Base-by-base conservation (phyloP, 2,888 invertebrate species). In the Tachina lurida region DNA sequence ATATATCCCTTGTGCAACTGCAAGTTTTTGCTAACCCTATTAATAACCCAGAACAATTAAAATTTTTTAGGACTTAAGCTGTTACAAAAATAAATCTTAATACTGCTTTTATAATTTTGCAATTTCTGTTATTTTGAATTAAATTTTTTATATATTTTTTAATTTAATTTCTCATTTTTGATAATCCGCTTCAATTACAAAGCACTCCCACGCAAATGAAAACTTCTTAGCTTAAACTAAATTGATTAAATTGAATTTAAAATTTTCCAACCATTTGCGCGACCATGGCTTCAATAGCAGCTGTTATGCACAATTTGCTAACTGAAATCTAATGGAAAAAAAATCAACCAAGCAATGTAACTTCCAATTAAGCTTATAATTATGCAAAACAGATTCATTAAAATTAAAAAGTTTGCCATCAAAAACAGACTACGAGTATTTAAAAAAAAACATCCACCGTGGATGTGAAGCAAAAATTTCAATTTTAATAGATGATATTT, bases 321-420 rank as follows among this genome's bases (percentile, higher is more conserved):
- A 60, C n/a, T n/a, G 60, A 39, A 39, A 39, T 12, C n/a, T 9
- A 39, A 60, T 60, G n/a, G 31, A 39, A 60, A 31, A n/a, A 31
- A 31, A 60, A 60, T 60, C 39, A 60, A 60, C 60, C 39, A 60
- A 60, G 60, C 39, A 60, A 39, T 39, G 3, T 60, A 39, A 60
- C 9, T 60, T 39, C 22, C 9, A 60, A 60, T 60, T 60, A 39
- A n/a, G 60, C 39, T 60, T 60, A n/a, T 39, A 60, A 60, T 60
- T 60, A 60, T 60, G 60, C 39, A 60, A 60, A 60, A n/a, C n/a
- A 9, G 15, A 39, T n/a, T 39, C 39, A 60, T 60, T 60, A 60
- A 60, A 60, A 22, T 60, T 3, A n/a, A 58, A 58, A 58, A 58
- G 13, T 31, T 31, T 22, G 22, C 58, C 58, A 58, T 58, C 22